Evolutionary conservation across 1,140 invertebrate species (phyloP).

Genomic region (Drosophila mojavensis): DNA sequence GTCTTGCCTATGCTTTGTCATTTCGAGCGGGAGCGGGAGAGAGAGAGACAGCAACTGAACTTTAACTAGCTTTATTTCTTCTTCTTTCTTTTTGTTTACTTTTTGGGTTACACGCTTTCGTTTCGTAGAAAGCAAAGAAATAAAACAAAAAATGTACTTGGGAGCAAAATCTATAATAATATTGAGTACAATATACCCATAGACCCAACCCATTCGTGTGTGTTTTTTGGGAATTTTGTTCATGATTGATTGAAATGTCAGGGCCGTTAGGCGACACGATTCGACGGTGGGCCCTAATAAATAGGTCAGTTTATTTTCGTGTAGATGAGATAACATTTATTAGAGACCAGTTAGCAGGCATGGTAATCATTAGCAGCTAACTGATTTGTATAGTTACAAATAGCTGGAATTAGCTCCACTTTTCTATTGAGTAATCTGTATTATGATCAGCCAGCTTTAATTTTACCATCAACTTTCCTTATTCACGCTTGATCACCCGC

Average conservation of each 20-base stretch:
- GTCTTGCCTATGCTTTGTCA: slow-evolving; percentile 21
- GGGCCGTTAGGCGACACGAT: slow-evolving; percentile 45
- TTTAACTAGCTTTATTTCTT: slow-evolving; percentile 6
- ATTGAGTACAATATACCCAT: slow-evolving; percentile 33
- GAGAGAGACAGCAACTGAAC: slow-evolving; percentile 4
- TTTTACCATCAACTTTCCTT: neutral
- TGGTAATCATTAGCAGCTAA: neutral
- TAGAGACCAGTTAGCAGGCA: neutral
- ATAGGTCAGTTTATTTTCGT: slow-evolving; percentile 53
- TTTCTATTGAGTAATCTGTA: no score
- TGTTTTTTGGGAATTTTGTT: slow-evolving; percentile 18
- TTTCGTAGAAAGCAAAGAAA: slow-evolving; percentile 42
- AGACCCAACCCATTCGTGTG: neutral
- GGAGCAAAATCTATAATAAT: slow-evolving; percentile 46
- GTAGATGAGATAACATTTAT: neutral
- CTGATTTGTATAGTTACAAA: neutral
- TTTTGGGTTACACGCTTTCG: slow-evolving; percentile 57
- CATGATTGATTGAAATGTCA: slow-evolving; percentile 72
- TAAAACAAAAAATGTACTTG: slow-evolving; percentile 3
- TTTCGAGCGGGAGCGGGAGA: slow-evolving; percentile 6
- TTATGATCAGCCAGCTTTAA: neutral
- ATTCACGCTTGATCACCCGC: neutral
- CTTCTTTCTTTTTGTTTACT: neutral
- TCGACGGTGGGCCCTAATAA: slow-evolving; percentile 14
- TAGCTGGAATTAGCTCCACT: no score